A percentile compares a stretch with the other conserved stretches of the same genome.
These are phyloP conservation scores for Megaleporinus macrocephalus DNA, from an alignment of 2,113 vertebrate species.

Conservation along the genomic window DNA sequence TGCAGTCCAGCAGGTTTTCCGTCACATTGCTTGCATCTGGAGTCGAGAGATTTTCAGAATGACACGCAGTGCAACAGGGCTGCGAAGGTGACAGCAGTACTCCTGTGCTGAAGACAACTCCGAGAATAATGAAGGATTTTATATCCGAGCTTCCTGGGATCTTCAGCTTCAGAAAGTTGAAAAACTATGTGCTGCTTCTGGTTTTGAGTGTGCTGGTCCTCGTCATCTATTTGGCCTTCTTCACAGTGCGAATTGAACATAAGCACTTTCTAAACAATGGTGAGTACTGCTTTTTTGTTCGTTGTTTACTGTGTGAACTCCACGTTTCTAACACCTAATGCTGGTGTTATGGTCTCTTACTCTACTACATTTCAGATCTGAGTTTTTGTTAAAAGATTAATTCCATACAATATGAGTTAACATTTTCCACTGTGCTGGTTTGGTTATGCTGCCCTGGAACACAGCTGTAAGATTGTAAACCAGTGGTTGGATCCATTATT, in stretches of 20 bases:
- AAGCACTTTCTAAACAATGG: neutral
- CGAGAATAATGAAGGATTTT: neutral
- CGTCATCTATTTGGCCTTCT: neutral
- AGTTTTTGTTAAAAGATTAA: too few relatives aligned
- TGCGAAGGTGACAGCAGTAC: neutral
- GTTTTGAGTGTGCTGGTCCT: neutral
- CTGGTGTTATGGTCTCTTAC: too few relatives aligned
- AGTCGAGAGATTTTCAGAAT: neutral
- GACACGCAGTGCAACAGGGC: neutral
- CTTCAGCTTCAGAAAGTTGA: constrained; percentile 2
- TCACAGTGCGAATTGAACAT: neutral
- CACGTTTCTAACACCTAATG: too few relatives aligned
- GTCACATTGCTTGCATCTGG: too few relatives aligned
- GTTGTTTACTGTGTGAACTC: neutral
- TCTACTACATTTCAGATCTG: too few relatives aligned
- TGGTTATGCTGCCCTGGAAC: too few relatives aligned
- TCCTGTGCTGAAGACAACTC: neutral
- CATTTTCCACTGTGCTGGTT: too few relatives aligned
- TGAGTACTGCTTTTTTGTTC: neutral
- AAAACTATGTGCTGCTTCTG: neutral
- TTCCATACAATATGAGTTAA: too few relatives aligned
- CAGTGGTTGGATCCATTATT: too few relatives aligned
- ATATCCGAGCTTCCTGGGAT: neutral
- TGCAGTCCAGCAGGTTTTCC: neutral
- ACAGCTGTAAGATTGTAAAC: too few relatives aligned